Evolutionary conservation across 2,113 vertebrate genomes (phyloP).

Genomic region (Ammodytes dubius): DNA sequence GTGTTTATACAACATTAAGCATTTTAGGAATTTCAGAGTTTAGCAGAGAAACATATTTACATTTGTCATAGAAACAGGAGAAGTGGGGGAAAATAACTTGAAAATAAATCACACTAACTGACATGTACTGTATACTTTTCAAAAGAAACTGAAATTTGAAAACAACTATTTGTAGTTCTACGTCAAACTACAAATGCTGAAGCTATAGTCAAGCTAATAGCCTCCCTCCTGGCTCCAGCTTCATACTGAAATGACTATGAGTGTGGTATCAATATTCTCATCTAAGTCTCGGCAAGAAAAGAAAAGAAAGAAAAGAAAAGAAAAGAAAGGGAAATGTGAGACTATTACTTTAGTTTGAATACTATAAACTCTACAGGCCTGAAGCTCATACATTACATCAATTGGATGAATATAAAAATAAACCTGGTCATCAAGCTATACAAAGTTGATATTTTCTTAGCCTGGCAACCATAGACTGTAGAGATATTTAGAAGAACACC

Average conservation of each 20-base stretch:
- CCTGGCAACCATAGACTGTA: slow-evolving; percentile 45
- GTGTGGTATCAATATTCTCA: slow-evolving; percentile 4
- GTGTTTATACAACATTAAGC: not conserved
- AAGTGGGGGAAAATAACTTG: not conserved
- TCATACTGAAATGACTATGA: not conserved
- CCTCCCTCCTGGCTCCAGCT: not conserved
- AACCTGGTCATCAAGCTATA: slow-evolving; percentile 44
- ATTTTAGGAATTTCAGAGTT: not conserved
- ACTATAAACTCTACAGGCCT: not conserved
- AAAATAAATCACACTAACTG: not conserved
- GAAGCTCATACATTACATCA: slow-evolving; percentile 2
- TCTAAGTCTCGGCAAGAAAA: not conserved
- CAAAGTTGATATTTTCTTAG: slow-evolving; percentile 43
- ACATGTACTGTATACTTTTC: not conserved
- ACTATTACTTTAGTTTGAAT: not conserved
- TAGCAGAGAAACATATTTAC: not conserved
- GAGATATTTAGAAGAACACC: slow-evolving; percentile 30
- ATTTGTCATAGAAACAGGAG: not conserved
- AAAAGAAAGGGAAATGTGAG: not conserved
- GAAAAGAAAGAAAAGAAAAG: too few relatives aligned
- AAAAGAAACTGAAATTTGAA: not conserved
- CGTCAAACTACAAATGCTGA: not conserved
- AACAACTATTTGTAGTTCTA: not conserved
- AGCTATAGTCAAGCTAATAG: not conserved
- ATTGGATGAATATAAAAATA: slow-evolving; percentile 31